These are phyloP conservation scores for Zingel zingel DNA, from an alignment of 2,113 vertebrate genomes.

Conservation along the genomic window DNA sequence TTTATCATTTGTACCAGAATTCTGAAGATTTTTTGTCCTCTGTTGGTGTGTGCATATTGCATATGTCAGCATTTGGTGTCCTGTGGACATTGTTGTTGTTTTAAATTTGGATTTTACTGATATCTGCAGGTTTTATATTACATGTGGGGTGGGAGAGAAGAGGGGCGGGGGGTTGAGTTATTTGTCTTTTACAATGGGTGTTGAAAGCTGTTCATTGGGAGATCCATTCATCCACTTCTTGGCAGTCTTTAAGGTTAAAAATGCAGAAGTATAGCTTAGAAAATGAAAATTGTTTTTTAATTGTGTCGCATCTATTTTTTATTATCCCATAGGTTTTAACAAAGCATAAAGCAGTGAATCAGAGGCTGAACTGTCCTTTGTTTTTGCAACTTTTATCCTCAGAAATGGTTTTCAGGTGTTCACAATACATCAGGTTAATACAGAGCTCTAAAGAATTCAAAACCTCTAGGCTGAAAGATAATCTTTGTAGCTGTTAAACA, in stretches of 20 bases:
- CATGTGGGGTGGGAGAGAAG: slow-evolving; percentile 88
- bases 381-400: slow-evolving; percentile 77
- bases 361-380: slow-evolving; percentile 79
- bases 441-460: slow-evolving; percentile 69
- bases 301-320: slow-evolving; percentile 79
- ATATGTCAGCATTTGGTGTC: slow-evolving; percentile 88
- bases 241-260: slow-evolving; percentile 41
- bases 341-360: slow-evolving; percentile 49
- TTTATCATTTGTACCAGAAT: slow-evolving; percentile 77
- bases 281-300: slow-evolving; percentile 29
- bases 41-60: slow-evolving; percentile 90
- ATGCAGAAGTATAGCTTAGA: slow-evolving; percentile 51
- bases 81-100: slow-evolving; percentile 88
- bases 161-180: slow-evolving; percentile 74
- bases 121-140: slow-evolving; percentile 79
- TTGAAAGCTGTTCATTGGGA: slow-evolving; percentile 39
- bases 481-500: slow-evolving; percentile 81
- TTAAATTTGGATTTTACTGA: slow-evolving; percentile 81
- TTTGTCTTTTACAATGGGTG: slow-evolving; percentile 46
- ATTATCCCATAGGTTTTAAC: slow-evolving; percentile 72
- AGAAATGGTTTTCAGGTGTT: slow-evolving; percentile 82
- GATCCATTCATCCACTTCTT: slow-evolving; percentile 39
- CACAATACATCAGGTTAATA: slow-evolving; percentile 61
- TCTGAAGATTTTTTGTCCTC: slow-evolving; percentile 78
- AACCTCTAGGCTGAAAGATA: slow-evolving; percentile 82